Percentiles rank a stretch among this genome's conserved stretches.
These are phyloP conservation scores for Metopolophium dirhodum DNA, from an alignment of 1,140 invertebrate genomes.

Conservation along the genomic window DNA sequence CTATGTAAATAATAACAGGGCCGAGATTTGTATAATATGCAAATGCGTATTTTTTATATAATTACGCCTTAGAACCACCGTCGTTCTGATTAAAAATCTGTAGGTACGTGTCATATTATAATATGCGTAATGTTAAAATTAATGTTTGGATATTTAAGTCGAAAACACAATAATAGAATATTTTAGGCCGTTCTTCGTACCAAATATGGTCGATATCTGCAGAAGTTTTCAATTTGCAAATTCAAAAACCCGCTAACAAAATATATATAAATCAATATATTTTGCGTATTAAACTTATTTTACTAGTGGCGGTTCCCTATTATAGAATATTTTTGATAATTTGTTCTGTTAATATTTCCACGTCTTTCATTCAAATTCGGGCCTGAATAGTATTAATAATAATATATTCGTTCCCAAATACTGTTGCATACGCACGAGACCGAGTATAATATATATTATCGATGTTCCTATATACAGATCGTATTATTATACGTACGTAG, in stretches of 20 bases:
- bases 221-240: not conserved
- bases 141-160: not conserved
- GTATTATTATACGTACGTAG: not conserved
- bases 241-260: not conserved
- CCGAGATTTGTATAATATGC: not conserved
- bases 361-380: not conserved
- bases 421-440: not conserved
- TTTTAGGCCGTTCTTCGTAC: not conserved
- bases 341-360: not conserved
- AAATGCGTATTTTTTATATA: not conserved
- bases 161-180: not conserved
- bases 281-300: too few relatives aligned
- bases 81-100: not conserved
- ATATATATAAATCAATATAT: too few relatives aligned
- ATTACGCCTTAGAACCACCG: not conserved
- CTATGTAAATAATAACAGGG: not conserved
- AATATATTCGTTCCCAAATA: not conserved
- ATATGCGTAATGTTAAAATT: conserved; percentile 7
- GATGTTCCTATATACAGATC: not conserved
- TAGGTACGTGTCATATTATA: not conserved
- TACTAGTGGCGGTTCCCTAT: too few relatives aligned
- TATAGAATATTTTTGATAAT: not conserved
- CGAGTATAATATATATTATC: not conserved
- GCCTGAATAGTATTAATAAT: not conserved
- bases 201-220: not conserved